Evolutionary conservation across 1,140 invertebrate genomes (phyloP), one percentile per base, ranked within the genome.

Genomic region (Zaprionus ornatus): DNA sequence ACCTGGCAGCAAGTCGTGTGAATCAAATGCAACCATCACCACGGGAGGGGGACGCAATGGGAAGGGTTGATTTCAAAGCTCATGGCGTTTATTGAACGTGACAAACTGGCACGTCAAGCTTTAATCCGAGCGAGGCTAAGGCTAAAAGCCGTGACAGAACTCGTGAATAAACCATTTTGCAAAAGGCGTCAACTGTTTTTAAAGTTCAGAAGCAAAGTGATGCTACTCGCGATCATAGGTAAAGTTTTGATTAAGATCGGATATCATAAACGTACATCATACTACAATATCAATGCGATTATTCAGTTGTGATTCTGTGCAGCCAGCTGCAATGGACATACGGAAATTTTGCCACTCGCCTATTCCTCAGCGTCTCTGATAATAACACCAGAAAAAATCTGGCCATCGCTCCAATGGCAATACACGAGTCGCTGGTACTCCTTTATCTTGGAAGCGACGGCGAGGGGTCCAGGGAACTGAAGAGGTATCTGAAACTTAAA

Each of bases 1-100:
- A 59, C 42, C 64, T 50, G 23, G 60, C 19, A 19, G 75, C 63
- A 66, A 85, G 70, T 86, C 82, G 82, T 85, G 79, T 86, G 82
- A 74, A 81, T 75, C 82, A 85, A 85, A 81, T 55, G 68, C 61
- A 12, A 61, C 29, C 19, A 62, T 2, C 35, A 52, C 32, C 42
- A 74, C 23, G 10, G 29, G 7, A 15, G 6, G 40, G 40, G 15
- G 3, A 40, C 3, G 3, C 4, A 13, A 4, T 4, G 37, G 4
- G 3, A 3, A 17, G 40, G n/a, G 29, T 32, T 3, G 9, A 10
- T 9, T 32, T 32, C 29, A 32, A 32, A 40, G 13, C 13, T 40
- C 37, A 40, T 40, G 37, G 4, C 15, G 4, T 7, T 15, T n/a
- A 37, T 17, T 45, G n/a, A 7, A 45, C 40, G 40, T 45, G 40